Conservation (phyloP, 2,797 vertebrate species). For the Intellagama lesueurii region DNA sequence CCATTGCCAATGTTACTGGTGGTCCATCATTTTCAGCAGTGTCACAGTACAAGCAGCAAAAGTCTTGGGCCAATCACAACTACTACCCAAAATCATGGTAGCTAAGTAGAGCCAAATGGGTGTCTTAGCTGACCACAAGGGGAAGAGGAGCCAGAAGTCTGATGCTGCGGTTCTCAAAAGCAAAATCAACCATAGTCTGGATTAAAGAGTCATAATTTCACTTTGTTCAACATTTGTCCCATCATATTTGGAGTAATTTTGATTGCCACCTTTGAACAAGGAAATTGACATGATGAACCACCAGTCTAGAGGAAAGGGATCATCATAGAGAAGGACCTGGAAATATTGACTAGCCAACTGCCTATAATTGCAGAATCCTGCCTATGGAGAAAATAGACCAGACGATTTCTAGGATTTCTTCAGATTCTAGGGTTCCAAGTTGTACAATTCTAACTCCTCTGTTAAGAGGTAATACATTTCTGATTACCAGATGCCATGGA, state of each 20-base stretch:
- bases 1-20: too few relatives aligned
- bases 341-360: not conserved
- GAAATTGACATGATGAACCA: not conserved
- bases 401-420: not conserved
- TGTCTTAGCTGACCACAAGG: not conserved
- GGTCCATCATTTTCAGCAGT: too few relatives aligned
- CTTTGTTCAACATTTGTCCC: not conserved
- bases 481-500: not conserved
- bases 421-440: not conserved
- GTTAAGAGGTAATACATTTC: not conserved
- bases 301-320: not conserved
- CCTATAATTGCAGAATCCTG: not conserved
- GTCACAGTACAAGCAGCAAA: too few relatives aligned
- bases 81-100: too few relatives aligned
- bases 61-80: too few relatives aligned
- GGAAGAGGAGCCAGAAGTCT: not conserved
- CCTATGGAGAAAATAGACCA: not conserved
- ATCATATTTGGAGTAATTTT: not conserved
- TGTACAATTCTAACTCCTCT: not conserved
- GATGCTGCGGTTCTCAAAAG: not conserved
- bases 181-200: not conserved
- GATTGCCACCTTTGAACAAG: not conserved
- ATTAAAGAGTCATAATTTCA: not conserved
- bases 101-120: not conserved
- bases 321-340: not conserved